phyloP scores from a whole-genome alignment of 2,113 vertebrate genomes.

The Platycercus adscitus region DNA sequence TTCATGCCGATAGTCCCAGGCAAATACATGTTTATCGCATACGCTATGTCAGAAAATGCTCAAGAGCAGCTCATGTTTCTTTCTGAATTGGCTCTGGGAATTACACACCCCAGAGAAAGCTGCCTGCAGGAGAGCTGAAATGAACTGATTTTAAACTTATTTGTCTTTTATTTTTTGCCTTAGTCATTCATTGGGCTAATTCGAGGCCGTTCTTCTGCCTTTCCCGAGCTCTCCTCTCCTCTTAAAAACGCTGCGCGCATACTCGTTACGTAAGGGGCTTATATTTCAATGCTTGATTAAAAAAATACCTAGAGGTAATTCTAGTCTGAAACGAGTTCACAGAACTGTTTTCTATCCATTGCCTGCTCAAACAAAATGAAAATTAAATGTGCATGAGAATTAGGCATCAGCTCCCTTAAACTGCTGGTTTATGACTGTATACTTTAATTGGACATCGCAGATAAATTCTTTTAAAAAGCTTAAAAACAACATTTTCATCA shows the following conservation, averaged over 20 bases:
- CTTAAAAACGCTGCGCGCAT: background rate
- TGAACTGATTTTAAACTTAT: background rate
- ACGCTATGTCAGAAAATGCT: background rate
- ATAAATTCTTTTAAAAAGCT: constrained; percentile 51
- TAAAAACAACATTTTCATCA: background rate
- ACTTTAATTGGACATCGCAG: constrained; percentile 20
- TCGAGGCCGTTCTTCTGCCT: background rate
- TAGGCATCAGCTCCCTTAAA: background rate
- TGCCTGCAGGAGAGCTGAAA: background rate
- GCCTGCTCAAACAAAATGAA: background rate
- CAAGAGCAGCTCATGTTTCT: background rate
- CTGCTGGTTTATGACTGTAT: background rate
- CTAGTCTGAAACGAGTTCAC: background rate
- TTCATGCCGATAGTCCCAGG: background rate
- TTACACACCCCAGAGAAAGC: background rate
- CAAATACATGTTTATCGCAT: background rate
- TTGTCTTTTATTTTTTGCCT: background rate
- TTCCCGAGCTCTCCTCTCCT: background rate
- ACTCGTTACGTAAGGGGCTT: background rate
- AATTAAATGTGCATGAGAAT: constrained; percentile 17
- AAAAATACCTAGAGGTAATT: background rate
- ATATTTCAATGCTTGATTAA: background rate
- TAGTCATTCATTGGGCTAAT: background rate
- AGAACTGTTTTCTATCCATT: background rate
- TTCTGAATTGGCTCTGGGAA: background rate